Conservation (phyloP, 2,113 vertebrate genomes). For the Leucopternis melanops region DNA sequence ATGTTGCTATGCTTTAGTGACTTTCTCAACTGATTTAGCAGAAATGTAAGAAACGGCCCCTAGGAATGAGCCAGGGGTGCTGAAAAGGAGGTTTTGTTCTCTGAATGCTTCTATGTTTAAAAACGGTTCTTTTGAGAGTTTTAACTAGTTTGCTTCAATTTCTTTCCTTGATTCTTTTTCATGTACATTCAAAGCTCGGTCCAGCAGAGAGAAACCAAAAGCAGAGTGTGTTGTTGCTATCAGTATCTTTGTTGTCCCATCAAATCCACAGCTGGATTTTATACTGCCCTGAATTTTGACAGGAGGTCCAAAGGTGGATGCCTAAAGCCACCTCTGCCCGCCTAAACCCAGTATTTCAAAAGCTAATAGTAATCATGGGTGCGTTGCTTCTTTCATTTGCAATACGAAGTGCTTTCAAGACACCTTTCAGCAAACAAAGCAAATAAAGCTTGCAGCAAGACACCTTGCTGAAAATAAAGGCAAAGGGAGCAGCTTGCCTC, state of each 20-base stretch:
- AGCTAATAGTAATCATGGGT: not conserved
- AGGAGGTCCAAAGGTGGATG: not conserved
- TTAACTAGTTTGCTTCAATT: not conserved
- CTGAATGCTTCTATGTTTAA: not conserved
- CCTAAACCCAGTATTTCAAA: not conserved
- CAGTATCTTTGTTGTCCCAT: not conserved
- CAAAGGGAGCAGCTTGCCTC: not conserved
- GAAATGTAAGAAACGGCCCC: not conserved
- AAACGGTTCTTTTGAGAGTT: not conserved
- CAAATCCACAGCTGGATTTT: not conserved
- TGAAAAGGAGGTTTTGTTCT: slow-evolving; percentile 29
- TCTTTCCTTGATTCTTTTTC: not conserved
- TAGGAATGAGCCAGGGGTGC: not conserved
- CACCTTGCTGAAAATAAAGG: not conserved
- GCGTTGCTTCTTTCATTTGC: not conserved
- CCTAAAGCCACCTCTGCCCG: not conserved
- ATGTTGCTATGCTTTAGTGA: not conserved
- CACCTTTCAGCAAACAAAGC: not conserved
- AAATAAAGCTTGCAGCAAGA: too few species aligned
- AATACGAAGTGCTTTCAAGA: not conserved
- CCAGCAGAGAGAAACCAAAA: not conserved
- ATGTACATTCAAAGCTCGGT: not conserved
- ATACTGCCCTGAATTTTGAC: not conserved
- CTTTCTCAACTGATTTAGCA: slow-evolving; percentile 7
- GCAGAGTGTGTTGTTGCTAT: not conserved